phyloP scores from a whole-genome alignment of 2,888 invertebrate species.

The Euspilapteryx auroguttella region DNA sequence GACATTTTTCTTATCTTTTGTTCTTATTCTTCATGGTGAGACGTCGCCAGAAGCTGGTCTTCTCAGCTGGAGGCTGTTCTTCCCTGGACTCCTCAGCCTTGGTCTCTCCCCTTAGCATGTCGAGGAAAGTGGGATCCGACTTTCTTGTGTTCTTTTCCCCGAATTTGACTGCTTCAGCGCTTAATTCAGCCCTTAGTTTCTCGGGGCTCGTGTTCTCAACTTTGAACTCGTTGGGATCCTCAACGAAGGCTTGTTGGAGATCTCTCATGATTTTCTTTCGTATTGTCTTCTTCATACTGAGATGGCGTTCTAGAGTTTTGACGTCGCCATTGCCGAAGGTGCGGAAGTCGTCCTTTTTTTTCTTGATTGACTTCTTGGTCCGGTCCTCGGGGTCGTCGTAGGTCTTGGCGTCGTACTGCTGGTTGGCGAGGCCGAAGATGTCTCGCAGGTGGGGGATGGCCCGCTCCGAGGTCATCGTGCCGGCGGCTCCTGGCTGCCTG shows the following conservation, averaged over 20 bases:
- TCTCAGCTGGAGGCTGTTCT: slow-evolving; percentile 54
- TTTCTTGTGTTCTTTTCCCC: slow-evolving; percentile 53
- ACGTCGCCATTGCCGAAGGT: slow-evolving; percentile 68
- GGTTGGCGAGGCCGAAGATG: slow-evolving; percentile 68
- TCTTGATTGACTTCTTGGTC: slow-evolving; percentile 57
- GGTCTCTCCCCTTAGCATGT: slow-evolving; percentile 67
- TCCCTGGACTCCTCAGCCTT: slow-evolving; percentile 41
- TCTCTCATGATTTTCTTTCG: slow-evolving; percentile 85
- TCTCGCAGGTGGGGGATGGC: slow-evolving; percentile 77
- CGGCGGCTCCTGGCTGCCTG: too few species aligned
- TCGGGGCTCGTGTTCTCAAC: slow-evolving; percentile 70
- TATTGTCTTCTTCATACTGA: slow-evolving; percentile 87
- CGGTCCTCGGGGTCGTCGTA: slow-evolving; percentile 53
- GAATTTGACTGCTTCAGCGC: slow-evolving; percentile 69
- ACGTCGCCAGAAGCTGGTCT: slow-evolving; percentile 69
- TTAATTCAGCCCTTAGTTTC: slow-evolving; percentile 68
- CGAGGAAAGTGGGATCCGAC: slow-evolving; percentile 66
- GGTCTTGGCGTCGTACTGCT: slow-evolving; percentile 48
- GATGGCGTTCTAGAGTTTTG: slow-evolving; percentile 75
- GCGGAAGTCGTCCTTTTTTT: slow-evolving; percentile 71
- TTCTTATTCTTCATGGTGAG: slow-evolving; percentile 71
- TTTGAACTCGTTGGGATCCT: slow-evolving; percentile 72
- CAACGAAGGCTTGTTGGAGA: slow-evolving; percentile 74
- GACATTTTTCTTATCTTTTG: slow-evolving; percentile 56
- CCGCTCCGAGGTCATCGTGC: slow-evolving; percentile 69